Percentiles rank a stretch among this genome's conserved stretches.
These are phyloP conservation scores for Plestiodon gilberti DNA, from an alignment of 2,113 vertebrate species.

Conservation along the genomic window DNA sequence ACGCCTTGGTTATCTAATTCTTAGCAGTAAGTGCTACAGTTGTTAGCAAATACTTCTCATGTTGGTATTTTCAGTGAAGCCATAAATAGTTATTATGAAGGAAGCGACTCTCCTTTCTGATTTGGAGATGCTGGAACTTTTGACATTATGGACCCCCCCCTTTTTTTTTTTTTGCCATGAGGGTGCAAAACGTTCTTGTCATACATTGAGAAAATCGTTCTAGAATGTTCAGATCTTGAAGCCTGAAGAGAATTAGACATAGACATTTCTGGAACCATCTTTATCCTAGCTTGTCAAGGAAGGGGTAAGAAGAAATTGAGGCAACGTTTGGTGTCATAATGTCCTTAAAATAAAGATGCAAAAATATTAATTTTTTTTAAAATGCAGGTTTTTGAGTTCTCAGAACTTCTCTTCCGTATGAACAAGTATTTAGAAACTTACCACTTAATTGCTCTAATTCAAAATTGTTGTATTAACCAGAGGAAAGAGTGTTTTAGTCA, in stretches of 20 bases:
- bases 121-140: neutral
- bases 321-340: neutral
- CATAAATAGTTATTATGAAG: slow-evolving; percentile 7
- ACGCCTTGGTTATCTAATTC: neutral
- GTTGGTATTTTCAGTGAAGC: neutral
- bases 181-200: neutral
- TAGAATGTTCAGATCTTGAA: neutral
- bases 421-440: neutral
- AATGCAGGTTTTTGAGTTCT: neutral
- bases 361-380: neutral
- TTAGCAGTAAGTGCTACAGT: neutral
- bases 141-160: no score
- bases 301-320: neutral
- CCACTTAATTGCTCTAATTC: neutral
- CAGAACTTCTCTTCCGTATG: neutral
- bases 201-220: neutral
- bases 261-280: neutral
- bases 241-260: neutral
- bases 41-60: neutral
- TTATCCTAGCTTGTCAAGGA: neutral
- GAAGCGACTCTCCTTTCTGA: neutral
- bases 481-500: neutral
- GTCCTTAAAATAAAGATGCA: neutral
- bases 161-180: neutral
- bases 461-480: neutral